Evolutionary conservation across 2,797 vertebrate genomes (phyloP).

Genomic region (Salarias fasciatus): DNA sequence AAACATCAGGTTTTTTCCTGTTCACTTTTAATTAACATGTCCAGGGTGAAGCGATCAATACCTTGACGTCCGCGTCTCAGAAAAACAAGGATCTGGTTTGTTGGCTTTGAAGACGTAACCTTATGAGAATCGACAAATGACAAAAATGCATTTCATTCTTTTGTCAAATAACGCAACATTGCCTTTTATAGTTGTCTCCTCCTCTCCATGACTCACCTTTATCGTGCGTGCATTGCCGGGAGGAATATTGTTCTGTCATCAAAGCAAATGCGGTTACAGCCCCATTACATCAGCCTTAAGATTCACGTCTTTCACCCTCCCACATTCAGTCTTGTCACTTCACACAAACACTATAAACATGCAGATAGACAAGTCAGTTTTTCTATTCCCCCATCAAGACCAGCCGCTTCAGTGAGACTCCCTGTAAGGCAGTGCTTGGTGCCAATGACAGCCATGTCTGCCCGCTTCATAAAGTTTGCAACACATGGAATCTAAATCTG

Average conservation of each 20-base stretch:
- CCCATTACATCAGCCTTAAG: slow-evolving; percentile 48
- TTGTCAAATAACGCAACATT: slow-evolving; percentile 7
- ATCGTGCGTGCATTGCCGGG: slow-evolving; percentile 19
- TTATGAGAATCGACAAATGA: slow-evolving; percentile 25
- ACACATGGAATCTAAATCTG: not conserved
- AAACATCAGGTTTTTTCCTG: slow-evolving; percentile 21
- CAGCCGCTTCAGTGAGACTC: slow-evolving; percentile 4
- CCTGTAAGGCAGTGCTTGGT: slow-evolving; percentile 1
- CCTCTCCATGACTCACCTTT: slow-evolving; percentile 20
- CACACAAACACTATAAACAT: slow-evolving; percentile 23
- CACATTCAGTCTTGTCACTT: slow-evolving; percentile 15
- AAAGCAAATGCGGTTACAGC: slow-evolving; percentile 39
- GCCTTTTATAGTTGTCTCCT: slow-evolving; percentile 1
- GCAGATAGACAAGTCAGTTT: slow-evolving; percentile 13
- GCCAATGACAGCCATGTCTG: not conserved
- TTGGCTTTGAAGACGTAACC: slow-evolving; percentile 33
- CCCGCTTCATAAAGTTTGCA: slow-evolving; percentile 22
- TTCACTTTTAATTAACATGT: slow-evolving; percentile 55
- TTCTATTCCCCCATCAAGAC: not conserved
- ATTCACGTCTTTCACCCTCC: slow-evolving; percentile 36
- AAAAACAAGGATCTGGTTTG: slow-evolving; percentile 42
- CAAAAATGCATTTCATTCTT: not conserved
- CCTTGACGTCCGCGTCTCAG: slow-evolving; percentile 38
- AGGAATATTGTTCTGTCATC: slow-evolving; percentile 35
- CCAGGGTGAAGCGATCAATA: slow-evolving; percentile 67